Base-by-base conservation (phyloP, 2,113 vertebrate species). In the Cyrtonyx montezumae region DNA sequence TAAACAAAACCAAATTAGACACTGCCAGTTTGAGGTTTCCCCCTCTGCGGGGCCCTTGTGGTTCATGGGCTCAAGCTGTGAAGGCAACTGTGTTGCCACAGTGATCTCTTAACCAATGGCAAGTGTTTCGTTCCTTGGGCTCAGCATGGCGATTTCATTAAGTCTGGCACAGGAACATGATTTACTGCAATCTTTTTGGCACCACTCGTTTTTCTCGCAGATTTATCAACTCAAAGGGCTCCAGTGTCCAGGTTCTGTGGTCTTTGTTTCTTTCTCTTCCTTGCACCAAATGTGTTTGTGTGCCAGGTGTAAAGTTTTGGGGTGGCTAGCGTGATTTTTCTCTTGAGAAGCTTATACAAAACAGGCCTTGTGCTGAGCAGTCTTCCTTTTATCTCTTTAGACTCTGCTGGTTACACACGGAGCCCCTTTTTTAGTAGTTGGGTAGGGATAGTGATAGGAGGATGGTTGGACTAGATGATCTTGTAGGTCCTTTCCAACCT, bases 1-100 rank as follows among this genome's bases (percentile, higher is more conserved):
- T 94, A 96, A 95, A 94, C 87, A 96, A 94, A 96, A 96, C 91
- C 83, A 79, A 96, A 91, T 91, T 94, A 96, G 86, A 95, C 22
- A 1, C 91, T 95, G 94, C 91, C 88, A 92, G 94, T 96, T 95
- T 95, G 96, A 96, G 93, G 94, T 92, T 95, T 94, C 73, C 80
- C 93, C 94, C 76, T 93, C 78, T 61, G 82, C 15, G 2, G 74
- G 88, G 95, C 94, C 93, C 91, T 96, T 92, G 95, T 86, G 95
- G 95, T 92, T 96, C 70, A n/a, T 85, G 84, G 78, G 94, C 87
- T 95, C 86, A 81, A 79, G 89, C 79, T 86, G 95, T 96, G 93
- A 95, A 95, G 90, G 66, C 1, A 4, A 93, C 91, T 96, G 83
- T 96, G 86, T 93, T 96, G 88, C 91, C 69, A 56, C 90, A 91